phyloP scores from a whole-genome alignment of 1,140 invertebrate species.

The Tetragonula clypearis region DNA sequence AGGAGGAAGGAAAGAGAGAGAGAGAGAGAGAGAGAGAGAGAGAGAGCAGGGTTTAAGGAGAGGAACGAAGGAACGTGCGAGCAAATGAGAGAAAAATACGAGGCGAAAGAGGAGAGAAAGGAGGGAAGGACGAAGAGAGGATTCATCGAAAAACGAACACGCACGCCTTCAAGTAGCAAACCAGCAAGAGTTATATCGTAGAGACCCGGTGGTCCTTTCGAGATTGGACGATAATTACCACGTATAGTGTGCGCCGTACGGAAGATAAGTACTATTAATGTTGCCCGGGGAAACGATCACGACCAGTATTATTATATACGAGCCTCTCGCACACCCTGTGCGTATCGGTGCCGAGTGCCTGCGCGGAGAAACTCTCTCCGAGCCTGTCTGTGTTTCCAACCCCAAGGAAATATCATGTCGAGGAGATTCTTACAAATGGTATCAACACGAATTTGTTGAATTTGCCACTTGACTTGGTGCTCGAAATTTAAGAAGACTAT shows the following conservation, averaged over 20 bases:
- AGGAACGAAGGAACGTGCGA: not conserved
- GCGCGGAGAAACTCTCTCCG: not conserved
- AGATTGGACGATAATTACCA: slow-evolving; percentile 70
- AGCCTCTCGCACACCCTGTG: slow-evolving; percentile 3
- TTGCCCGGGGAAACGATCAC: slow-evolving; percentile 61
- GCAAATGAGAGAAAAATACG: not conserved
- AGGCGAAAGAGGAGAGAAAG: not conserved
- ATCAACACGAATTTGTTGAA: too few relatives aligned
- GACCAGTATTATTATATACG: slow-evolving; percentile 67
- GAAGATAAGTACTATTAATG: slow-evolving; percentile 70
- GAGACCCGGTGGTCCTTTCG: slow-evolving; percentile 62
- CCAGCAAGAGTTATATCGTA: slow-evolving; percentile 67
- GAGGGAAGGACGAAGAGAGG: not conserved
- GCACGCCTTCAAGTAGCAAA: slow-evolving; percentile 65
- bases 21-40: not conserved
- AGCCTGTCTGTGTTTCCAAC: not conserved
- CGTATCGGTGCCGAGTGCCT: not conserved
- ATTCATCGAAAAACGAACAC: slow-evolving; percentile 46
- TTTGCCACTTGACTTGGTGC: too few relatives aligned
- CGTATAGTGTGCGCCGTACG: slow-evolving; percentile 59
- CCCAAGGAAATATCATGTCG: not conserved
- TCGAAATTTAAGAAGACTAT: too few relatives aligned
- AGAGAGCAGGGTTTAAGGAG: not conserved
- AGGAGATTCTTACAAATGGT: not conserved
- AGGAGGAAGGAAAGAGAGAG: too few relatives aligned